Evolutionary conservation across 2,888 invertebrate genomes (phyloP).

Genomic region (Panopea generosa): DNA sequence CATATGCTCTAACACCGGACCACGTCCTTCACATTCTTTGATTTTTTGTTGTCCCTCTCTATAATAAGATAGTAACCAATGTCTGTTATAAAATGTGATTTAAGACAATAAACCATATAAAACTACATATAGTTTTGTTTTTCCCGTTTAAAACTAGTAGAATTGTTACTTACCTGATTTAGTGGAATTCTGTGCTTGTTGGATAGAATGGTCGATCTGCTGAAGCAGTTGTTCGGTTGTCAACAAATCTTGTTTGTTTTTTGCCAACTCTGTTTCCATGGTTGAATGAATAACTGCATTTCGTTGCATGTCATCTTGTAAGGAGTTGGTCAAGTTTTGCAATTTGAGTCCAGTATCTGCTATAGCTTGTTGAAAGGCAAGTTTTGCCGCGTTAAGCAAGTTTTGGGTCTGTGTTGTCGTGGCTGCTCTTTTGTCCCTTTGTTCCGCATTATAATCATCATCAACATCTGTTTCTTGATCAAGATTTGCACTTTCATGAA

Average conservation of each 20-base stretch:
- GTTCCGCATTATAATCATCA: no score
- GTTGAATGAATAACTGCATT: conserved; percentile 18
- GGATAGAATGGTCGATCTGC: conserved; percentile 11
- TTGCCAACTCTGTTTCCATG: conserved; percentile 25
- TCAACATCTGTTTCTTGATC: no score
- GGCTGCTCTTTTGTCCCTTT: conserved; percentile 24
- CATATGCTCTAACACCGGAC: no score
- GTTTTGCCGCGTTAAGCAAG: conserved; percentile 35
- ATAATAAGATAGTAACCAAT: no score
- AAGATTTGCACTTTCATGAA: background rate
- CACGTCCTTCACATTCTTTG: no score
- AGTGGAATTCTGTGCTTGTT: background rate
- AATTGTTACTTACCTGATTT: no score
- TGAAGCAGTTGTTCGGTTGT: conserved; percentile 28
- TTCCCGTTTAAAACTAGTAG: no score
- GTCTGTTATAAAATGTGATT: no score
- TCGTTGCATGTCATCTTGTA: conserved; percentile 15
- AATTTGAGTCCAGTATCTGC: conserved; percentile 25
- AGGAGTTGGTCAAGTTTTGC: conserved; percentile 22
- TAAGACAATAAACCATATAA: no score
- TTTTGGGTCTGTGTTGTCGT: conserved; percentile 16
- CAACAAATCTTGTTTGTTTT: conserved; percentile 34
- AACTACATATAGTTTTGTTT: no score
- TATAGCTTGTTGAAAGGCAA: conserved; percentile 36
- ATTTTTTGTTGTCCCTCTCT: no score